Evolutionary conservation across 2,888 invertebrate species (phyloP), one percentile per base, ranked within the genome.

Genomic region (Lacanobia oleracea): DNA sequence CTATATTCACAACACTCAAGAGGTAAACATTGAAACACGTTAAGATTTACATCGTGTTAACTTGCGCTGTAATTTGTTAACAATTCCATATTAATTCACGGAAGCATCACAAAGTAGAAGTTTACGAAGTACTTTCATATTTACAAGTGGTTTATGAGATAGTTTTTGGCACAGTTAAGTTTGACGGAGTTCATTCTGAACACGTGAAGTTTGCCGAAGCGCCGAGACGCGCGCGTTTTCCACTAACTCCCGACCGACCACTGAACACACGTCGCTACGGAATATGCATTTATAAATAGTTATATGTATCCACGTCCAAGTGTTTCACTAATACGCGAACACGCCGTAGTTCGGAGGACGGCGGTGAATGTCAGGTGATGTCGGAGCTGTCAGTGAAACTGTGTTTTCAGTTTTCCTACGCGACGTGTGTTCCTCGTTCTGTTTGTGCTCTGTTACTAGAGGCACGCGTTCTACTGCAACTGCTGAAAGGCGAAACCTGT

Each of bases 401-500:
- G 93, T 94, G 93, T 93, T 94, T 94, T 94, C 93, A 88, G 93
- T 93, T 92, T 92, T 89, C 92, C 89, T 89, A 89, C 87, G 92
- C 93, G 93, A 94, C 93, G 94, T 95, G 95, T 94, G 93, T 91
- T 92, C 91, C 86, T 88, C 93, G 91, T 90, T 91, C 94, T 93
- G 94, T 95, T 95, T 94, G 95, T 93, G 93, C 95, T 92, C 93
- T 89, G 93, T 93, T 94, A 95, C 95, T 94, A 95, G 92, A 91
- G 94, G 93, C 94, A 95, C 95, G 94, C 94, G 93, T 92, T 93
- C 92, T 88, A 90, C 93, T 94, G 95, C 94, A 93, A 93, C 92
- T 90, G 91, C 94, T 95, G 95, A 95, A 94, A 96, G 91, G 93
- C 93, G 94, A 95, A 95, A 96, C 96, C 96, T 96, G 96, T 96